These are phyloP conservation scores for Fregata magnificens DNA, from an alignment of 2,113 vertebrate species.

Conservation along the genomic window DNA sequence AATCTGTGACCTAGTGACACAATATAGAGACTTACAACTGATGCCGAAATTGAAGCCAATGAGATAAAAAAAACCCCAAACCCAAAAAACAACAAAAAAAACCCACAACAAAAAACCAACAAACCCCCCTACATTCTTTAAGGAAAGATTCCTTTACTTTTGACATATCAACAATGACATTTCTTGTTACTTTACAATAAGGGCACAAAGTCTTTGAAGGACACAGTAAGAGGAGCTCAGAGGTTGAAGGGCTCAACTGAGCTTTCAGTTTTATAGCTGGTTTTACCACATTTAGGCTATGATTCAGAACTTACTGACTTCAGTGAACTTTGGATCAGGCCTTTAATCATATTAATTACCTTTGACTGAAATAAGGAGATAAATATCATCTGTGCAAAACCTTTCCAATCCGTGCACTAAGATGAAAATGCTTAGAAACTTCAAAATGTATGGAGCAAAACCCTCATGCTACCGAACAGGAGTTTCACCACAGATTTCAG, in stretches of 20 bases:
- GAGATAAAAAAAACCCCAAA: not conserved
- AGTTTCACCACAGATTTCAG: not conserved
- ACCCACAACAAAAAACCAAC: not conserved
- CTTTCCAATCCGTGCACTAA: not conserved
- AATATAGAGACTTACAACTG: not conserved
- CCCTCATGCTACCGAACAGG: not conserved
- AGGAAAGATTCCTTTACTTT: not conserved
- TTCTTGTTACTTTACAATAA: not conserved
- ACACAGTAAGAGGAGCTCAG: not conserved
- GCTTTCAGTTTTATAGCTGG: not conserved
- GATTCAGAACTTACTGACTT: not conserved
- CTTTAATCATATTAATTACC: not conserved
- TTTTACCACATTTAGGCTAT: not conserved
- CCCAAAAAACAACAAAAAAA: not conserved
- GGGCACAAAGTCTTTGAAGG: not conserved
- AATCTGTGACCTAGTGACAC: conserved; percentile 35
- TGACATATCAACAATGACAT: not conserved
- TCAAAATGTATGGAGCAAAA: conserved; percentile 36
- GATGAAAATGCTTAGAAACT: conserved; percentile 34
- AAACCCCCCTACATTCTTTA: not conserved
- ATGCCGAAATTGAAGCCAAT: conserved; percentile 2
- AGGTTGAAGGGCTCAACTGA: not conserved
- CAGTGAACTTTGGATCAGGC: not conserved
- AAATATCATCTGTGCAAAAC: conserved; percentile 1
- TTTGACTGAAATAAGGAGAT: not conserved